These are phyloP conservation scores for Pachyseris speciosa DNA, from an alignment of 64 coral and sea anemone genomes.

Conservation along the genomic window DNA sequence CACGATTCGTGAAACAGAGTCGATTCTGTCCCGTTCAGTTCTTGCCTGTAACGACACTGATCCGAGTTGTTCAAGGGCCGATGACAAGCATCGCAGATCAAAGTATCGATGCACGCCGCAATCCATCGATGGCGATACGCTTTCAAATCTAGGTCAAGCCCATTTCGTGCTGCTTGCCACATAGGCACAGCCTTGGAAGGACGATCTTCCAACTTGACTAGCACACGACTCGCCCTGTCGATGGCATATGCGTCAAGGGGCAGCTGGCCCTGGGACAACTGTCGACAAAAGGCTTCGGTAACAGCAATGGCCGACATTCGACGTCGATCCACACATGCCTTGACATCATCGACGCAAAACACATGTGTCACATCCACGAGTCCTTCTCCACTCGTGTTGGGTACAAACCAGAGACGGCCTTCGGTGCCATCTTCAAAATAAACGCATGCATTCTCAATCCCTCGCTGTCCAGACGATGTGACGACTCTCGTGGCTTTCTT, in stretches of 20 bases:
- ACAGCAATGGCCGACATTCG: not conserved
- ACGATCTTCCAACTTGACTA: not conserved
- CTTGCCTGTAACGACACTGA: not conserved
- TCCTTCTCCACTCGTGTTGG: not conserved
- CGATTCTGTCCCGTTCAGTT: not conserved
- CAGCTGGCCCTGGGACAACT: not conserved
- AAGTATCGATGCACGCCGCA: not conserved
- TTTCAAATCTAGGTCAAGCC: not conserved
- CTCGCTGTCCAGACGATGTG: not conserved
- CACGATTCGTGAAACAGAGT: not conserved
- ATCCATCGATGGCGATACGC: not conserved
- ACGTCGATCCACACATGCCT: not conserved
- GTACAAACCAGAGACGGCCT: not conserved
- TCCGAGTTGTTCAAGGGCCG: not conserved
- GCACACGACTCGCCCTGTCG: not conserved
- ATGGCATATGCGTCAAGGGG: not conserved
- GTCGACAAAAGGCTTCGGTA: not conserved
- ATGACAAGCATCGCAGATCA: not conserved
- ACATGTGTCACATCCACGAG: not conserved
- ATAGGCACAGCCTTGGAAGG: not conserved
- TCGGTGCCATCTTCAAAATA: not conserved
- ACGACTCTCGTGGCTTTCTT: not conserved
- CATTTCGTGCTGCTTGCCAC: not conserved
- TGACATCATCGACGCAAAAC: not conserved
- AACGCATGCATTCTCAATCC: not conserved